These are phyloP conservation scores for Gopherus evgoodei DNA, from an alignment of 2,113 vertebrate genomes.

Conservation along the genomic window DNA sequence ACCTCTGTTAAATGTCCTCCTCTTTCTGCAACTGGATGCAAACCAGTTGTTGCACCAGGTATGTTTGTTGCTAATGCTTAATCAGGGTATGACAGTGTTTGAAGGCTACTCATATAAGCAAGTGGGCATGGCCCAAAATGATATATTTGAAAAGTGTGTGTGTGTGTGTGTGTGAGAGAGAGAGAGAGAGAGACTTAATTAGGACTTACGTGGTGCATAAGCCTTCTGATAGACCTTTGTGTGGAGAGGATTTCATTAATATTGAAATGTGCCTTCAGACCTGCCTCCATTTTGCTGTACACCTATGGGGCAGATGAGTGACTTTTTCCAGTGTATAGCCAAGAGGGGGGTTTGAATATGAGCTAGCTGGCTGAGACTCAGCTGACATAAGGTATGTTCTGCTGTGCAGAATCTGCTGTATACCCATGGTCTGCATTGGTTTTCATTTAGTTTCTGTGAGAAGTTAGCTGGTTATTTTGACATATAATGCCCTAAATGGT, in stretches of 20 bases:
- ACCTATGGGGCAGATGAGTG: no score
- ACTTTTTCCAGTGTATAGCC: no score
- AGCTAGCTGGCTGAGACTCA: neutral
- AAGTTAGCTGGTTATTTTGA: neutral
- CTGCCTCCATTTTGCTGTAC: no score
- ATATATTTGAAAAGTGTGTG: neutral
- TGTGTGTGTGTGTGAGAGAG: neutral
- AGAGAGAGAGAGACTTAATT: neutral
- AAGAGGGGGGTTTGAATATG: no score
- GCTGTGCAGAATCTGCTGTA: neutral
- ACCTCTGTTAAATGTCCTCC: constrained; percentile 85
- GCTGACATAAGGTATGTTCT: neutral
- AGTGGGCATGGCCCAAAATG: rapidly evolving
- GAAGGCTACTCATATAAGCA: rapidly evolving
- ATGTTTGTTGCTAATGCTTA: neutral
- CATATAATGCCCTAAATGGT: neutral
- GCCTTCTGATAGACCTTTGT: no score
- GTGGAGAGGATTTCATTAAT: no score
- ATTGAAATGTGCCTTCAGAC: no score
- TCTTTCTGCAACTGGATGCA: constrained; percentile 82
- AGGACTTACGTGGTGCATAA: no score
- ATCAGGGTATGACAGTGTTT: rapidly evolving
- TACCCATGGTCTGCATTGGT: neutral
- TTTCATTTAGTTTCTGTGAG: neutral
- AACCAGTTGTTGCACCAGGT: constrained; percentile 90